Evolutionary conservation across 2,888 invertebrate genomes (phyloP).

Genomic region (Eristalinus aeneus): DNA sequence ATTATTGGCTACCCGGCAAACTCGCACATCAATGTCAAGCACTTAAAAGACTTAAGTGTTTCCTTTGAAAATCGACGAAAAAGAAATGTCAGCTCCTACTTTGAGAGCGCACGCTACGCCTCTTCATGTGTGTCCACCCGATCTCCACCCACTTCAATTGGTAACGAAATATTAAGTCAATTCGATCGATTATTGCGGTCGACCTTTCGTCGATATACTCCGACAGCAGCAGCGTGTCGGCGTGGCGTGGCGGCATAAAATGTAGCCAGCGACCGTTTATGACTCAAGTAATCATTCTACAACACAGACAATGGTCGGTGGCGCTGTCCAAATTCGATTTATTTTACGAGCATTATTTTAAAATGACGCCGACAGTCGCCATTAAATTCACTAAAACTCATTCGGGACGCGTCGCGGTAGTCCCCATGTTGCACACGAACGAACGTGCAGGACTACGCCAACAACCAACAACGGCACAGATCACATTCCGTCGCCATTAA

Average conservation of each 20-base stretch:
- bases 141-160: not conserved
- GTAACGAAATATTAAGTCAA: not conserved
- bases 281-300: slow-evolving; percentile 37
- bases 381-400: slow-evolving; percentile 36
- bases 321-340: slow-evolving; percentile 55
- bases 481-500: slow-evolving; percentile 52
- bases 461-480: not conserved
- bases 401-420: slow-evolving; percentile 3
- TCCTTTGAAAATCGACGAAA: not conserved
- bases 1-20: no score
- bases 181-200: not conserved
- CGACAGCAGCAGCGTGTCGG: not conserved
- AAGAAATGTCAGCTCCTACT: not conserved
- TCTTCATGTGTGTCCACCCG: not conserved
- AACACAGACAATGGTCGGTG: not conserved
- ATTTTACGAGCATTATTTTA: slow-evolving; percentile 56
- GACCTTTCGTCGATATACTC: not conserved
- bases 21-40: no score
- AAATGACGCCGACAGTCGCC: slow-evolving; percentile 43
- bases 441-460: not conserved
- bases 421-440: slow-evolving; percentile 29
- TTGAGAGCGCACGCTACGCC: not conserved
- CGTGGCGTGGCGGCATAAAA: not conserved
- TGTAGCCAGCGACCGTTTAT: slow-evolving; percentile 37
- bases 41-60: no score